phyloP scores from a whole-genome alignment of 2,113 vertebrate species.

The Scomber colias region DNA sequence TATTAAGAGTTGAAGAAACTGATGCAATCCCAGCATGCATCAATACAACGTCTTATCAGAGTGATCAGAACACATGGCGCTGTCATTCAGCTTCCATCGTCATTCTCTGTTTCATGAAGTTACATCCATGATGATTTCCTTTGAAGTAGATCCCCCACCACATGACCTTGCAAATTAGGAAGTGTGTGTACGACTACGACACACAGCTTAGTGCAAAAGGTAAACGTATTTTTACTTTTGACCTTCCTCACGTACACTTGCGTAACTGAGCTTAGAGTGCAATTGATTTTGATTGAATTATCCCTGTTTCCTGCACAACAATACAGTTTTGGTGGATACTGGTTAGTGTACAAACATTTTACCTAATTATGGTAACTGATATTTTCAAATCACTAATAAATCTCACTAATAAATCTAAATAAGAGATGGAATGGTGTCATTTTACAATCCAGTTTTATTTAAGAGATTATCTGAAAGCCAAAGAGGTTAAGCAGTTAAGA shows the following conservation, averaged over 20 bases:
- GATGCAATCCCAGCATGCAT: not conserved
- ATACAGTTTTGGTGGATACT: not conserved
- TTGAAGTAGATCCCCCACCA: slow-evolving; percentile 63
- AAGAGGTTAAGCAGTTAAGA: not conserved
- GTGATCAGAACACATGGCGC: slow-evolving; percentile 50
- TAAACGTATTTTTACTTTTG: slow-evolving; percentile 57
- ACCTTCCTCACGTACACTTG: slow-evolving; percentile 48
- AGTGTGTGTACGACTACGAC: slow-evolving; percentile 40
- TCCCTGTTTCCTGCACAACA: not conserved
- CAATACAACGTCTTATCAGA: slow-evolving; percentile 29
- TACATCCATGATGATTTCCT: slow-evolving; percentile 32
- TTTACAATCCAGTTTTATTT: not conserved
- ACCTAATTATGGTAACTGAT: not conserved
- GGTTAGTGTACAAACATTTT: not conserved
- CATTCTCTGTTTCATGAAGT: slow-evolving; percentile 14
- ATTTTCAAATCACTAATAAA: not conserved
- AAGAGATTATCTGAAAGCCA: not conserved
- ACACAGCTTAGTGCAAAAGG: slow-evolving; percentile 48
- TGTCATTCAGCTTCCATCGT: slow-evolving; percentile 46
- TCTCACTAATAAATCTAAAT: slow-evolving; percentile 2
- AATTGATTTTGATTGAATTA: slow-evolving; percentile 5
- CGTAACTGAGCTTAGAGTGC: slow-evolving; percentile 18
- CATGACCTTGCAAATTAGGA: slow-evolving; percentile 39
- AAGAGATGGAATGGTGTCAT: not conserved
- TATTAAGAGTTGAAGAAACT: not conserved